A percentile compares a stretch with the other conserved stretches of the same genome.
Evolutionary conservation across 2,888 invertebrate genomes (phyloP).

Genomic region (Orthosia cruda): DNA sequence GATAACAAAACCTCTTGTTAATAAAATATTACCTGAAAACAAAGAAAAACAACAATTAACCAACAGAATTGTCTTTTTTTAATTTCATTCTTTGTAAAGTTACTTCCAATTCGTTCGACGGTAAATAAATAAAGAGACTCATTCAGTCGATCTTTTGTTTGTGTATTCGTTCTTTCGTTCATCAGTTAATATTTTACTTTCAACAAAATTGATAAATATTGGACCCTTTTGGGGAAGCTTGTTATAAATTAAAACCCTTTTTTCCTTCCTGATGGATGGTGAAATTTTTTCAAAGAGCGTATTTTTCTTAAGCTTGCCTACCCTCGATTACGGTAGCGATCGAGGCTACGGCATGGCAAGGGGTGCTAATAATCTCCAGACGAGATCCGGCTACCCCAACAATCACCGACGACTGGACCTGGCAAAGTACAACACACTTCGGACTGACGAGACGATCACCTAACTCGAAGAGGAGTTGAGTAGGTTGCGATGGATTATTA

Average conservation of each 20-base stretch:
- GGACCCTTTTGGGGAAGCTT: conserved; percentile 6
- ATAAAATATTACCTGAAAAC: conserved; percentile 41
- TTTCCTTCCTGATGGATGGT: not conserved
- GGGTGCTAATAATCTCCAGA: no score
- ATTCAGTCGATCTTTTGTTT: conserved; percentile 28
- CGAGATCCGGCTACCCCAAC: no score
- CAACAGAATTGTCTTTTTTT: not conserved
- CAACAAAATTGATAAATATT: conserved; percentile 38
- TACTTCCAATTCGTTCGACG: conserved; percentile 4
- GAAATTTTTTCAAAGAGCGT: not conserved
- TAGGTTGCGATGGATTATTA: no score
- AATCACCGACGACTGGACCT: no score
- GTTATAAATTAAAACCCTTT: conserved; percentile 23
- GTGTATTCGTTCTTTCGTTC: conserved; percentile 36
- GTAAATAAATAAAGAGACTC: conserved; percentile 36
- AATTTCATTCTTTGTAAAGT: not conserved
- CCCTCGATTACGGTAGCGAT: no score
- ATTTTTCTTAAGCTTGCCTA: no score
- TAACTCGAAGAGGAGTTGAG: no score
- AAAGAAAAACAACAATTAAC: conserved; percentile 19
- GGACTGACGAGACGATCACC: no score
- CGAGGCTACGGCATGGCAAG: no score
- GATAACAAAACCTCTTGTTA: not conserved
- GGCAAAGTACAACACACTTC: no score
- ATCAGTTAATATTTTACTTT: conserved; percentile 37